Evolutionary conservation across 2,113 vertebrate species (phyloP).

Genomic region (Lanius collurio): DNA sequence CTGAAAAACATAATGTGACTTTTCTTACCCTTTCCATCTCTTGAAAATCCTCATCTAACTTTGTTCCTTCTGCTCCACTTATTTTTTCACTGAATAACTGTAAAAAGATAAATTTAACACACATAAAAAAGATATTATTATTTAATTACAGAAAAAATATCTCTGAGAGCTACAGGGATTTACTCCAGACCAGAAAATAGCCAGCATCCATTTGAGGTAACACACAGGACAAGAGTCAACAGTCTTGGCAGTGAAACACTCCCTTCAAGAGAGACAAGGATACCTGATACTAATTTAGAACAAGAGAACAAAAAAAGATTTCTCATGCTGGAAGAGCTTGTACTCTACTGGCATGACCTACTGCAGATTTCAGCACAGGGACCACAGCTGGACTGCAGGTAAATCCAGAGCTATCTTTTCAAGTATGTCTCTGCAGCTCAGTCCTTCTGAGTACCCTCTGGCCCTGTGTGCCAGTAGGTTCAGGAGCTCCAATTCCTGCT

Average conservation of each 20-base stretch:
- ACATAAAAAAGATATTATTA: neutral
- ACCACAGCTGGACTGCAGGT: neutral
- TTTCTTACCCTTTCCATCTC: slow-evolving; percentile 93
- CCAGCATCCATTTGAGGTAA: neutral
- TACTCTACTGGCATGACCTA: neutral
- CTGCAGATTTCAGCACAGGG: neutral
- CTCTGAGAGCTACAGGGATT: neutral
- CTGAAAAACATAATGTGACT: neutral
- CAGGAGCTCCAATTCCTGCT: neutral
- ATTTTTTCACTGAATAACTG: slow-evolving; percentile 95
- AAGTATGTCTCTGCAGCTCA: neutral
- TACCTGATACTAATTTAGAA: neutral
- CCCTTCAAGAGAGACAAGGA: neutral
- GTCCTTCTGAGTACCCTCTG: neutral
- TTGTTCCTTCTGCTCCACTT: slow-evolving; percentile 92
- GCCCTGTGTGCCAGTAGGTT: neutral
- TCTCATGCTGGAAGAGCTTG: neutral
- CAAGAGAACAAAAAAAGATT: neutral
- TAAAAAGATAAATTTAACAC: slow-evolving; percentile 24
- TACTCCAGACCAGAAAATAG: neutral
- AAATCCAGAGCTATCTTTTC: neutral
- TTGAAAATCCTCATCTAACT: slow-evolving; percentile 90
- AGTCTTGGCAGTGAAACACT: neutral
- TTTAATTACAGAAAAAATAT: neutral
- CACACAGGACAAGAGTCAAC: neutral